These are phyloP conservation scores for Champsocephalus esox DNA, from an alignment of 2,797 vertebrate species.

Conservation along the genomic window DNA sequence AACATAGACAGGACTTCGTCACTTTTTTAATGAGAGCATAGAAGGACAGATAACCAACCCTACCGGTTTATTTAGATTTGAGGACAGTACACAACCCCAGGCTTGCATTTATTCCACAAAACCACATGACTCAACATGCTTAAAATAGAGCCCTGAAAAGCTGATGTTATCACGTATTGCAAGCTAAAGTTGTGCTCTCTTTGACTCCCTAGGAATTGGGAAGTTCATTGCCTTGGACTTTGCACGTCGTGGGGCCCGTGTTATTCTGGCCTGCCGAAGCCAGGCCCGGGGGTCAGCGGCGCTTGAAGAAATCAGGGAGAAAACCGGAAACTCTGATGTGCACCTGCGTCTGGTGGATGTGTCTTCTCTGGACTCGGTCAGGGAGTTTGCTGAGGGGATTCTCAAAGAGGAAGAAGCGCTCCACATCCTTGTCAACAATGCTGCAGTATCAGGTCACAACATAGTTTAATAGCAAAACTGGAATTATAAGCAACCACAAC, in stretches of 20 bases:
- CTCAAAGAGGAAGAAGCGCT: constrained; percentile 83
- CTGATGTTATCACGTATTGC: neutral
- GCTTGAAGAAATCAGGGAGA: constrained; percentile 79
- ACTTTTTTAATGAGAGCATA: too few relatives aligned
- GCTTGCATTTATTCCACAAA: neutral
- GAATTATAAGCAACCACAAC: neutral
- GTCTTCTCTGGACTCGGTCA: constrained; percentile 86
- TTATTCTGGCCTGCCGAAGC: constrained; percentile 89
- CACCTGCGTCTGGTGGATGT: constrained; percentile 86
- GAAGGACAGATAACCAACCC: too few relatives aligned
- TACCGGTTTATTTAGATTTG: too few relatives aligned
- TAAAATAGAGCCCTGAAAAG: neutral
- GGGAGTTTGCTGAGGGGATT: constrained; percentile 80
- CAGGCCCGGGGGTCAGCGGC: constrained; percentile 75
- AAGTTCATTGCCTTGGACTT: constrained; percentile 88
- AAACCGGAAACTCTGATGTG: constrained; percentile 81
- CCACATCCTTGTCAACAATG: constrained; percentile 92
- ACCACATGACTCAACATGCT: neutral
- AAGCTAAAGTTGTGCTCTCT: neutral
- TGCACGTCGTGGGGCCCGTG: constrained; percentile 86
- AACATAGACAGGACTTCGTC: too few relatives aligned
- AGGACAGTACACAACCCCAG: too few relatives aligned
- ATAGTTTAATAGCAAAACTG: neutral
- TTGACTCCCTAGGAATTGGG: constrained; percentile 84
- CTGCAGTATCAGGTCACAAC: constrained; percentile 81